Evolutionary conservation across 2,113 vertebrate species (phyloP).

Genomic region (Hippoglossus stenolepis): DNA sequence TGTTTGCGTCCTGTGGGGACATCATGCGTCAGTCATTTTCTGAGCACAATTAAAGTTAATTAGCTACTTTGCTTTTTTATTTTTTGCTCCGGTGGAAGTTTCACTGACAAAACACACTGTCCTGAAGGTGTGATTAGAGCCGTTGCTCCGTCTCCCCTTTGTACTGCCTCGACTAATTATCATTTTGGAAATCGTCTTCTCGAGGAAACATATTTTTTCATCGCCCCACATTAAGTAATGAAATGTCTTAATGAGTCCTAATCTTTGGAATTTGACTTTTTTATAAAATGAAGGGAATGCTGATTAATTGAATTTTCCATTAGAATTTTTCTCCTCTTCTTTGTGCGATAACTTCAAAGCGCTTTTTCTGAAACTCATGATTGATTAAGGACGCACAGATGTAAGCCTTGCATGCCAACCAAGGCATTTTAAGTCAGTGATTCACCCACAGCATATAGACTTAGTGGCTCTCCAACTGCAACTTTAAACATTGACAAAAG

Average conservation of each 20-base stretch:
- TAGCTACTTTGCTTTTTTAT: conserved; percentile 40
- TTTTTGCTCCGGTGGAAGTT: conserved; percentile 28
- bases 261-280: neutral
- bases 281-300: neutral
- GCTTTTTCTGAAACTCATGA: conserved; percentile 3
- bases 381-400: conserved; percentile 21
- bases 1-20: conserved; percentile 70
- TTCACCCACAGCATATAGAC: conserved; percentile 62
- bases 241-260: neutral
- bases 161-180: neutral
- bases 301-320: neutral
- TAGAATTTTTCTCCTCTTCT: conserved; percentile 1
- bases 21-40: conserved; percentile 70
- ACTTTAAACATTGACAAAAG: conserved; percentile 46
- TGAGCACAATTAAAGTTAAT: conserved; percentile 72
- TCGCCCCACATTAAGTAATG: neutral
- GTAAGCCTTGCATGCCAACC: conserved; percentile 45
- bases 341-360: conserved; percentile 6
- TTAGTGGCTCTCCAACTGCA: conserved; percentile 40
- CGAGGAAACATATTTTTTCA: neutral
- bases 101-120: conserved; percentile 21
- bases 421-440: conserved; percentile 53
- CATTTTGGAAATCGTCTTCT: neutral
- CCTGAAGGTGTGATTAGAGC: conserved; percentile 17
- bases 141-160: neutral